phyloP scores from a whole-genome alignment of 2,113 vertebrate genomes.

The Lates calcarifer region DNA sequence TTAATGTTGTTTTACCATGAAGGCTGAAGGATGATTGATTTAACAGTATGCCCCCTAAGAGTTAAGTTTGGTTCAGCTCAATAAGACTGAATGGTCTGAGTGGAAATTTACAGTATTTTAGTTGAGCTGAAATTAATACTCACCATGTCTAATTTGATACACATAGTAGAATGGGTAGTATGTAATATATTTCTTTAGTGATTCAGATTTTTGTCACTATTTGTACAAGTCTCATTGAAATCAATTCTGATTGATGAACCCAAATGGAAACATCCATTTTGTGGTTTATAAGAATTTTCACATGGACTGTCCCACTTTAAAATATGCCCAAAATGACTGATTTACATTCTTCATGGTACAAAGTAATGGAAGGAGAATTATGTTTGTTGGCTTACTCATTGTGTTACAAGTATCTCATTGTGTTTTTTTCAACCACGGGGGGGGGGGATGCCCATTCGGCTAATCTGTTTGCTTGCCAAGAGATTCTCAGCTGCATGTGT shows the following conservation, averaged over 20 bases:
- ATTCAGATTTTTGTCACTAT: background rate
- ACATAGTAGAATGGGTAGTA: background rate
- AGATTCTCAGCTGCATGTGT: slow-evolving; percentile 28
- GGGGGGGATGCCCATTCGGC: slow-evolving; percentile 1
- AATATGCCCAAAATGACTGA: slow-evolving; percentile 9
- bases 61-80: slow-evolving; percentile 33
- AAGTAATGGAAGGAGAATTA: slow-evolving; percentile 1
- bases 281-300: slow-evolving; percentile 11
- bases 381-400: slow-evolving; percentile 42
- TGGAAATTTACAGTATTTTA: slow-evolving; percentile 48
- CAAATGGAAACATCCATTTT: slow-evolving; percentile 19
- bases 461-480: slow-evolving; percentile 19
- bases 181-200: slow-evolving; percentile 1
- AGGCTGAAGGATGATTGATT: slow-evolving; percentile 49
- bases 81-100: background rate
- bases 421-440: slow-evolving; percentile 47
- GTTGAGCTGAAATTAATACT: slow-evolving; percentile 29
- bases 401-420: slow-evolving; percentile 41
- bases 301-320: slow-evolving; percentile 17
- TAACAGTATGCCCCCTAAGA: slow-evolving; percentile 37
- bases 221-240: background rate
- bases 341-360: slow-evolving; percentile 34
- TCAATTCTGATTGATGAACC: background rate
- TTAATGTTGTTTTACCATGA: slow-evolving; percentile 55
- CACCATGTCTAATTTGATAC: slow-evolving; percentile 32